Evolutionary conservation across 1,140 invertebrate genomes (phyloP), one percentile per base, ranked within the genome.

Genomic region (Carcinoscorpius rotundicauda): DNA sequence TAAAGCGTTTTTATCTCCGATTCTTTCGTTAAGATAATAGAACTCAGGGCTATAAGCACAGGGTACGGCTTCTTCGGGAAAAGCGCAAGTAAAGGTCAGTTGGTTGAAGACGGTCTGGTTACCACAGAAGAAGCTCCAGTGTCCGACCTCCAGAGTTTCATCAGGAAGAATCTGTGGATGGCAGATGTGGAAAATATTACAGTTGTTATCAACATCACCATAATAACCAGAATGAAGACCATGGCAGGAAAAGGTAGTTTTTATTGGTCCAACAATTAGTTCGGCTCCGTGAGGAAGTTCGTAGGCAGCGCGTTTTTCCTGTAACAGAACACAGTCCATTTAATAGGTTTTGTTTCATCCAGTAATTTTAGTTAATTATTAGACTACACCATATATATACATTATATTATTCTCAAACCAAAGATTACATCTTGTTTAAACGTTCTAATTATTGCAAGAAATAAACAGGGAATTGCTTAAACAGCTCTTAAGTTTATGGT

Each of bases 61-160:
- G n/a, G 72, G 74, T 50, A 75, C 67, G 4, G 73, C 68, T 51
- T 76, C 72, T 58, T 72, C 69, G 0, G 69, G 66, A 64, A 71
- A 69, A 29, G 73, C 70, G 59, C 75, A 77, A 3, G 76, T 76
- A 4, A 76, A 67, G 8, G 74, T 73, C 75, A 89, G 87, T 82
- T 93, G 90, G 78, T 91, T 91, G 74, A 93, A 92, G 56, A 91
- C 79, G 2, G 90, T 91, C 71, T 90, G 86, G 62, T 84, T 83
- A 0, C 89, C 89, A 66, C 90, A 93, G 64, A 91, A 90, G 74
- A 92, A 93, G 71, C 88, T 91, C 85, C 86, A 93, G 49, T 73
- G 72, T 9, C 49, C 59, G 50, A 49, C 29, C 9, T 49, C 5
- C 63, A 48, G 49, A 6, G 9, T 56, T 48, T 85, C 83, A 67